A percentile compares a stretch with the other conserved stretches of the same genome.
Conservation (phyloP, 1,140 invertebrate species). For the Cardiocondyla obscurior region DNA sequence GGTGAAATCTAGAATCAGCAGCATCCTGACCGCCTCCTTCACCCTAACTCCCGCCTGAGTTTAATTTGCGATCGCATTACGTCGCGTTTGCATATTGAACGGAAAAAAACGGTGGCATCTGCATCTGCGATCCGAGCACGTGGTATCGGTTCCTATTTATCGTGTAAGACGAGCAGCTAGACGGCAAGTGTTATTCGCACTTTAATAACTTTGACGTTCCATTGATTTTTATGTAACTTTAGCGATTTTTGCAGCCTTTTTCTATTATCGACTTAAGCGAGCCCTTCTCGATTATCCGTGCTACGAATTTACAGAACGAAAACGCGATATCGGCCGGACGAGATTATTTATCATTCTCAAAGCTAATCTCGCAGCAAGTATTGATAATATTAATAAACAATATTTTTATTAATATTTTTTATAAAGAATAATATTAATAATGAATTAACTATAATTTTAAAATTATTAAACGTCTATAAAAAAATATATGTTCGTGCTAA, state of each 20-base stretch:
- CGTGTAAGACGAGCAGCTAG: conserved; percentile 49
- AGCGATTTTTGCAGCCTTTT: conserved; percentile 12
- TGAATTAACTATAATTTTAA: too few relatives aligned
- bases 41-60: conserved; percentile 93
- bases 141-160: conserved; percentile 79
- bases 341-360: neutral
- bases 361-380: neutral
- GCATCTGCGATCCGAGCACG: conserved; percentile 74
- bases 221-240: conserved; percentile 29
- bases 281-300: neutral
- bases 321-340: neutral
- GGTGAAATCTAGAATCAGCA: conserved; percentile 92
- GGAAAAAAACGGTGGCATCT: conserved; percentile 3
- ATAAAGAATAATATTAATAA: too few relatives aligned
- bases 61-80: neutral
- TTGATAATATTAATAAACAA: too few relatives aligned
- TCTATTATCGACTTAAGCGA: conserved; percentile 23
- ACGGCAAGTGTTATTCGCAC: conserved; percentile 60
- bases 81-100: neutral
- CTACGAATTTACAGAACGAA: neutral
- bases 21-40: conserved; percentile 93
- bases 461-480: neutral
- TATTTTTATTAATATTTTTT: too few relatives aligned
- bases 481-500: too few relatives aligned
- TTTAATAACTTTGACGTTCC: conserved; percentile 36